Conservation (phyloP, 1,140 invertebrate genomes). For the Drosophila varians region DNA sequence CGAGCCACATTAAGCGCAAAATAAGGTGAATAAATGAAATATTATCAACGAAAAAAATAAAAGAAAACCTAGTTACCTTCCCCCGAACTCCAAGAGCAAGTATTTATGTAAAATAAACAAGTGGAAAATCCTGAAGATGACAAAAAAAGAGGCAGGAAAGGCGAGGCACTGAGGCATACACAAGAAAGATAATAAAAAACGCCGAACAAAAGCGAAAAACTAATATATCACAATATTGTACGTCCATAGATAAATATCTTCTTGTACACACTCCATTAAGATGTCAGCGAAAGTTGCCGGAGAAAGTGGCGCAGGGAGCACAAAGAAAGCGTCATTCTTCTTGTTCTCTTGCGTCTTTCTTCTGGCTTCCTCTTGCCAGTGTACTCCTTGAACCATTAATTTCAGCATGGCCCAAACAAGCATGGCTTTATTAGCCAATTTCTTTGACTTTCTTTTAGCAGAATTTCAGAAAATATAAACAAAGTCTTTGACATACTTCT, state of each 20-base stretch:
- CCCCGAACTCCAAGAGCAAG: not conserved
- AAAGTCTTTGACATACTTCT: too few species aligned
- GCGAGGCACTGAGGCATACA: constrained; percentile 3
- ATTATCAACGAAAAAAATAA: too few species aligned
- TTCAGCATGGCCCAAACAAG: not conserved
- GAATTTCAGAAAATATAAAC: too few species aligned
- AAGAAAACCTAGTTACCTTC: constrained; percentile 5
- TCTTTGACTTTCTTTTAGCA: too few species aligned
- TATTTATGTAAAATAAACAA: not conserved
- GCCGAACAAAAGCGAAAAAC: constrained; percentile 15
- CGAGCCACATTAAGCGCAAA: constrained; percentile 16
- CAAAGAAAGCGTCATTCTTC: not conserved
- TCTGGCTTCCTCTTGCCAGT: too few species aligned
- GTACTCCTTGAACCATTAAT: too few species aligned
- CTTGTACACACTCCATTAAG: constrained; percentile 20
- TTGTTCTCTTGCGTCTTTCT: not conserved
- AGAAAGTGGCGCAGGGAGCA: constrained; percentile 4
- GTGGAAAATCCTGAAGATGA: not conserved
- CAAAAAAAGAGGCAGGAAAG: constrained; percentile 21
- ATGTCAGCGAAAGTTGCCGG: constrained; percentile 11
- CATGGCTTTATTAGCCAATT: not conserved
- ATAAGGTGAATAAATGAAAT: constrained; percentile 28
- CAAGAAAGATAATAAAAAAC: constrained; percentile 6
- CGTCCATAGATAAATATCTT: constrained; percentile 42
- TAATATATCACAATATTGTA: constrained; percentile 42